Evolutionary conservation across 92 coral and sea anemone species (phyloP), one percentile per base, ranked within the genome.

Genomic region (Zoanthus sansibaricus): DNA sequence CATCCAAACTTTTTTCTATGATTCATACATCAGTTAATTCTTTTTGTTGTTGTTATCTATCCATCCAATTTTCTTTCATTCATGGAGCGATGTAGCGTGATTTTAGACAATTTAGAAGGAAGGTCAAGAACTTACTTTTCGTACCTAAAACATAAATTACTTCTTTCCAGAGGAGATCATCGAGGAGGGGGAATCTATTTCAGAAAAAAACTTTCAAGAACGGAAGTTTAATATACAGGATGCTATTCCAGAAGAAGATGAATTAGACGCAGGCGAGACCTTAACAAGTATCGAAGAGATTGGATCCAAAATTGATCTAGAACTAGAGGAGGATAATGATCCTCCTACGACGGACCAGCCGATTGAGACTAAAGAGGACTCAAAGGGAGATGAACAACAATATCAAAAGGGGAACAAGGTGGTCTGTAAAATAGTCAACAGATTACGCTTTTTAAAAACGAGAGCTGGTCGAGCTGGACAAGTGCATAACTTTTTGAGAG

Each of bases 391-490:
- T 10, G 33, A 82, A 2, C 71, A 86, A 17, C 64, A 82, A 2
- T 51, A 15, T 25, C 86, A 64, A 30, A 61, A 62, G 15, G 33
- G 80, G 16, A 21, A 48, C 10, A 74, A 70, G 1, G 33, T 86
- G 42, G 15, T 58, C 17, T 51, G 87, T 31, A 25, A 52, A 12
- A 47, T 93, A 16, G 77, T 91, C 61, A 87, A 95, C 14, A 89
- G 82, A 52, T 75, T 94, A 10, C 76, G 78, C 0, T 78, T 89
- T 47, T 83, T 91, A 13, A 90, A 83, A 25, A 89, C 98, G 9
- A 88, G 96, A 47, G 71, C 88, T 32, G 98, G 98, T 6, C 82
- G 96, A 93, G 98, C 98, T 0, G 98, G 96, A n/a, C 88, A 93
- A 83, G 88, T 95, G 12, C 96, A 95, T 48, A 95, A 95, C 94